Conservation (phyloP, 2,888 invertebrate species). For the Poecilobothrus nobilitatus region DNA sequence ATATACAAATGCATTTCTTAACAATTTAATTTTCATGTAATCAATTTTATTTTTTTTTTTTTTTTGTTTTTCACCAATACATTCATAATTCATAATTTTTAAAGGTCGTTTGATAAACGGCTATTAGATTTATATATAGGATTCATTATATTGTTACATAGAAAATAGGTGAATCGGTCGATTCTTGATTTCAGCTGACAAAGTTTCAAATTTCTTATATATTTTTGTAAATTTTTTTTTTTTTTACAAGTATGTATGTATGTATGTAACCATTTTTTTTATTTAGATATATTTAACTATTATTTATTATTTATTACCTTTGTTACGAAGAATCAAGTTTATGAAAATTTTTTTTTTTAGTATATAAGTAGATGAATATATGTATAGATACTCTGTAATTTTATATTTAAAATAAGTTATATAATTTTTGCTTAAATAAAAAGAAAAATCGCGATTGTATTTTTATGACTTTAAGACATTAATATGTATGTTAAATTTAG, state of each 20-base stretch:
- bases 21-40: not conserved
- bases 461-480: no score
- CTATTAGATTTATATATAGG: not conserved
- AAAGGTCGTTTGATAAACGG: not conserved
- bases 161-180: conserved; percentile 6
- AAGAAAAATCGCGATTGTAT: no score
- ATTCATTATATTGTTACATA: not conserved
- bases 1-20: not conserved
- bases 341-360: no score
- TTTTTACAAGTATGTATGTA: not conserved
- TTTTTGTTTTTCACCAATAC: not conserved
- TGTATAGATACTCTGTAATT: no score
- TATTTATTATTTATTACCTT: no score
- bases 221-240: not conserved
- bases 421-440: no score
- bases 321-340: no score
- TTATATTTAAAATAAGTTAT: no score
- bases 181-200: not conserved
- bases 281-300: no score
- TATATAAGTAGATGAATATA: no score
- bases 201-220: not conserved
- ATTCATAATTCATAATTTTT: not conserved
- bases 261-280: not conserved
- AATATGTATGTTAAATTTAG: no score
- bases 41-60: not conserved